A percentile compares a stretch with the other conserved stretches of the same genome.
Conservation (phyloP, 2,113 vertebrate genomes). For the Podocnemis expansa region DNA sequence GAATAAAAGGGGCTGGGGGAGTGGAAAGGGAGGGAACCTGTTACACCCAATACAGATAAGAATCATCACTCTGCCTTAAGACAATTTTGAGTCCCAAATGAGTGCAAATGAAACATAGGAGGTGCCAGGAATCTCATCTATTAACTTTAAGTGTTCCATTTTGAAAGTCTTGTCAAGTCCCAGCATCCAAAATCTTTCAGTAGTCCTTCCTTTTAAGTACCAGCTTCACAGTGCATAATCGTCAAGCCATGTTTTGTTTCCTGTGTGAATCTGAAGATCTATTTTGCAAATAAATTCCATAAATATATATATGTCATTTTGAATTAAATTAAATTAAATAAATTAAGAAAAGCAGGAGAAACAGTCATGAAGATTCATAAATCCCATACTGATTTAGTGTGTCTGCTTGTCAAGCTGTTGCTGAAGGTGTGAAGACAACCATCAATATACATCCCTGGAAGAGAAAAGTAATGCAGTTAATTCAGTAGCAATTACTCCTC, state of each 20-base stretch:
- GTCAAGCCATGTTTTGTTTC: neutral
- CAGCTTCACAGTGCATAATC: neutral
- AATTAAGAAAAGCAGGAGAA: conserved; percentile 5
- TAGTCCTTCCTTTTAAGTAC: neutral
- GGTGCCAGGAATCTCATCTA: neutral
- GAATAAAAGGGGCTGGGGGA: neutral
- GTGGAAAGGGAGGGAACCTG: neutral
- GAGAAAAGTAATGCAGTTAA: conserved; percentile 51
- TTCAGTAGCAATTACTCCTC: conserved; percentile 59
- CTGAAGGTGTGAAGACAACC: conserved; percentile 52
- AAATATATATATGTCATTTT: neutral
- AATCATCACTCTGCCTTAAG: neutral
- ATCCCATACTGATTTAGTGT: neutral
- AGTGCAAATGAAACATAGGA: neutral
- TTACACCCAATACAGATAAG: neutral
- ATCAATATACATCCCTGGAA: conserved; percentile 42
- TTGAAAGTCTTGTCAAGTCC: neutral
- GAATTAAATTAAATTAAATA: conserved; percentile 20
- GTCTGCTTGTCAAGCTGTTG: conserved; percentile 37
- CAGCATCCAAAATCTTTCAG: neutral
- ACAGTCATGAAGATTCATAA: neutral
- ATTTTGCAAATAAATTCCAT: neutral
- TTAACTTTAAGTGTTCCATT: rapidly evolving
- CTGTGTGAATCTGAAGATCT: neutral
- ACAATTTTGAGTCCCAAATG: neutral